Conservation (phyloP, 2,888 invertebrate species). For the Noctuana brunneofusca region DNA sequence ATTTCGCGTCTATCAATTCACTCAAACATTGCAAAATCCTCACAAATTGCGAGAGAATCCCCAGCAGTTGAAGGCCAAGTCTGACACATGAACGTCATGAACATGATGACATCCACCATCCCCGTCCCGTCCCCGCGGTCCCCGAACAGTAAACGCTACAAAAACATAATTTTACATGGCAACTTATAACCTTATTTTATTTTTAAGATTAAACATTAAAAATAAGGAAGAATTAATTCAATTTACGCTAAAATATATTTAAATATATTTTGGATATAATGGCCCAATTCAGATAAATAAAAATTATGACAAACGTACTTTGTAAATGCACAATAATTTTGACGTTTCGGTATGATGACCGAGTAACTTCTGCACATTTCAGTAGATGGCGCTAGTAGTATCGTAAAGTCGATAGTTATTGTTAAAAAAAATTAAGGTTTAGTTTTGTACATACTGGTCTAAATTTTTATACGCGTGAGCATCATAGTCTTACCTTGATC, state of each 20-base stretch:
- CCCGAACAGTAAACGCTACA: constrained; percentile 2
- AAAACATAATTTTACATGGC: constrained; percentile 3
- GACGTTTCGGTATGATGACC: neutral
- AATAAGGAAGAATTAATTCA: neutral
- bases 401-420: no score
- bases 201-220: neutral
- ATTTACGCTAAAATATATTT: neutral
- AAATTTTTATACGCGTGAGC: no score
- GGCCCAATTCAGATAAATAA: neutral
- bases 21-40: constrained; percentile 67
- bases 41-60: constrained; percentile 60
- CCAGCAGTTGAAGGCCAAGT: constrained; percentile 69
- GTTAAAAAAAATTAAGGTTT: no score
- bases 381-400: neutral
- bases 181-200: neutral
- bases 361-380: neutral
- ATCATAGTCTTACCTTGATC: no score
- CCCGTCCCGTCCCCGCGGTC: no score
- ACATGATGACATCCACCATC: constrained; percentile 26
- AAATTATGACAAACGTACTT: neutral
- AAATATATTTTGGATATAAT: neutral
- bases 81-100: constrained; percentile 51
- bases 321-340: neutral
- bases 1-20: constrained; percentile 59
- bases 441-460: no score